Evolutionary conservation across 2,113 vertebrate genomes (phyloP).

Genomic region (Lepidothrix coronata): DNA sequence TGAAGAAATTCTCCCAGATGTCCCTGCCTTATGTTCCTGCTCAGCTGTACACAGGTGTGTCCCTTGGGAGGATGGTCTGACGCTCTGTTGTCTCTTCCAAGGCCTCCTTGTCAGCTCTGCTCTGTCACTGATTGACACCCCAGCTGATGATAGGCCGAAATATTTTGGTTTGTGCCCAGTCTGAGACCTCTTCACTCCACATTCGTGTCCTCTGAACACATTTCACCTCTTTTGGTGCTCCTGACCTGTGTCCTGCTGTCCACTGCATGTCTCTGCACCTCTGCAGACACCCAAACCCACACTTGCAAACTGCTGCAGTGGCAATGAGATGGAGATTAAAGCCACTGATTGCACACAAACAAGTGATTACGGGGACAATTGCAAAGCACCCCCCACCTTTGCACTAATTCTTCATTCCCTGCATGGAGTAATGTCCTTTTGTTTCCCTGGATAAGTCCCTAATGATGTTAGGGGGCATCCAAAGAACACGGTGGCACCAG

Average conservation of each 20-base stretch:
- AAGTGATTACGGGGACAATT: slow-evolving; percentile 19
- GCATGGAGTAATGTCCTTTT: slow-evolving; percentile 15
- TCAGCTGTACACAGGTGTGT: neutral
- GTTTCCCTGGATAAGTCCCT: slow-evolving; percentile 47
- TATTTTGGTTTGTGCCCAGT: neutral
- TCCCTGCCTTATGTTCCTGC: neutral
- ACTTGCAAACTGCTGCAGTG: neutral
- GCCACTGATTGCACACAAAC: slow-evolving; percentile 9
- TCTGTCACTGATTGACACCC: neutral
- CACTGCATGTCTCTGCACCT: neutral
- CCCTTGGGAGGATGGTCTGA: neutral
- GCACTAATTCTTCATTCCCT: slow-evolving; percentile 24
- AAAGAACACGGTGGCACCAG: slow-evolving; percentile 48
- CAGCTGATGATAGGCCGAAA: neutral
- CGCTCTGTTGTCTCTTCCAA: neutral
- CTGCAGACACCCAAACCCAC: neutral
- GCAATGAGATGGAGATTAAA: slow-evolving; percentile 1
- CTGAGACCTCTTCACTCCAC: neutral
- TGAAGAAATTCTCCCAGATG: neutral
- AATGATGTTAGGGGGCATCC: slow-evolving; percentile 58
- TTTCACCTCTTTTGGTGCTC: neutral
- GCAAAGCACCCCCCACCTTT: neutral
- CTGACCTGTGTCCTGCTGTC: neutral
- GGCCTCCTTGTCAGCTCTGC: neutral
- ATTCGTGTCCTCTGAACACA: neutral